Evolutionary conservation across 2,797 vertebrate species (phyloP).

Genomic region (Fratercula arctica): DNA sequence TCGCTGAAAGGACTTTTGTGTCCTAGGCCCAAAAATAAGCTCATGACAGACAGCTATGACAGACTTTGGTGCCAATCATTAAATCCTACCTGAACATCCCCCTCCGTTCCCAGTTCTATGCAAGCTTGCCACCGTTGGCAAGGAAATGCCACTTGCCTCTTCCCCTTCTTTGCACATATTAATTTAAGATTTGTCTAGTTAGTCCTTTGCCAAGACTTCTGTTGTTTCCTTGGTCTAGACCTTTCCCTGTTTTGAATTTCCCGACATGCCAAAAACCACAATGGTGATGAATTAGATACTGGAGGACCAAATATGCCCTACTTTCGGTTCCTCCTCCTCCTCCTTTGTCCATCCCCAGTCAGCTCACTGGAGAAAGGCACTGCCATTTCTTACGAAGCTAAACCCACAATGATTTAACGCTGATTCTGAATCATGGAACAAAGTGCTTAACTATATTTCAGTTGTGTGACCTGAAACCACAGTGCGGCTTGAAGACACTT

Average conservation of each 20-base stretch:
- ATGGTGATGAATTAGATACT: background rate
- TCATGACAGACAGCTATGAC: rapidly evolving
- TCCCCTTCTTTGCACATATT: background rate
- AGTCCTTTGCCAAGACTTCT: background rate
- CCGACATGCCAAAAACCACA: background rate
- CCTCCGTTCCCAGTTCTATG: background rate
- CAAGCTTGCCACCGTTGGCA: background rate
- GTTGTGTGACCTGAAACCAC: background rate
- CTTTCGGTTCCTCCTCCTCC: background rate
- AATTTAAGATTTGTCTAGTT: background rate
- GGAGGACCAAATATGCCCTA: background rate
- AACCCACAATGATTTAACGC: background rate
- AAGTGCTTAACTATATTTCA: background rate
- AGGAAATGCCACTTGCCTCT: background rate
- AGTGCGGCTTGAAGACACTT: rapidly evolving
- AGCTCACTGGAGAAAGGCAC: background rate
- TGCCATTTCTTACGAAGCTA: background rate
- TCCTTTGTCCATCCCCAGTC: background rate
- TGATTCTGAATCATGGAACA: background rate
- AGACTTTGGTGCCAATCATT: background rate
- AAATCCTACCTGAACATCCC: background rate
- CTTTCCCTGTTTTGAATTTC: background rate
- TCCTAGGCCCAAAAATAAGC: background rate
- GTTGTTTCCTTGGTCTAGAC: background rate
- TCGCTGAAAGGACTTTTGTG: background rate